These are phyloP conservation scores for Chironomus striatipennis DNA, from an alignment of 1,140 invertebrate species.

Conservation along the genomic window DNA sequence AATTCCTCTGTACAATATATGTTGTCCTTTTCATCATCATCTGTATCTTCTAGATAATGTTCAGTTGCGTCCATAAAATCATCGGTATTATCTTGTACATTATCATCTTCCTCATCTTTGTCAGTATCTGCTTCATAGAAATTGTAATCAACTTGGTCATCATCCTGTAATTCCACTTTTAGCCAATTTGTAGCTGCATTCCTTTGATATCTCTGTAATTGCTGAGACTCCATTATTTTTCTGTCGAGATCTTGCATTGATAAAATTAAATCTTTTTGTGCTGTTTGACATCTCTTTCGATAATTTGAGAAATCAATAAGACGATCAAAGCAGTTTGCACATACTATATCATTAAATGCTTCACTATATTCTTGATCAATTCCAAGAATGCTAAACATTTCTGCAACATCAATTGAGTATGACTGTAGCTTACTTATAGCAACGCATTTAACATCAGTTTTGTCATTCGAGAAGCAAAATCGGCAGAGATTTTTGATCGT, in stretches of 20 bases:
- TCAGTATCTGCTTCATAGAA: not conserved
- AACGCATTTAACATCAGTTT: not conserved
- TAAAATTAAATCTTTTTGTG: not conserved
- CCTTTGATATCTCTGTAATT: not conserved
- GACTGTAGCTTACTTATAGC: not conserved
- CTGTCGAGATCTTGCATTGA: not conserved
- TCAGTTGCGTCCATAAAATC: not conserved
- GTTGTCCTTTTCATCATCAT: too few species aligned
- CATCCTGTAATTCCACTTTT: not conserved
- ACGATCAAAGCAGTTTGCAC: constrained; percentile 6
- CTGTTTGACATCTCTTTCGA: not conserved
- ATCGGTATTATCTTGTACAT: not conserved
- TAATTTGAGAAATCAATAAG: not conserved
- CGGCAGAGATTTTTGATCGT: not conserved
- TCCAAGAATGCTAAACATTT: not conserved
- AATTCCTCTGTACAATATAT: too few species aligned
- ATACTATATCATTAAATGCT: not conserved
- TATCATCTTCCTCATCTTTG: not conserved
- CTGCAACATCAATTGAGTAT: not conserved
- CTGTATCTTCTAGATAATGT: too few species aligned
- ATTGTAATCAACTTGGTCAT: not conserved
- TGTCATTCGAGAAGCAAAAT: not conserved
- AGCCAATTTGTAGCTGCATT: not conserved
- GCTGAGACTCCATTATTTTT: not conserved
- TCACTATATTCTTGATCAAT: not conserved